Conservation (phyloP, 2,888 invertebrate genomes). For the Drosophila maculinotata region DNA sequence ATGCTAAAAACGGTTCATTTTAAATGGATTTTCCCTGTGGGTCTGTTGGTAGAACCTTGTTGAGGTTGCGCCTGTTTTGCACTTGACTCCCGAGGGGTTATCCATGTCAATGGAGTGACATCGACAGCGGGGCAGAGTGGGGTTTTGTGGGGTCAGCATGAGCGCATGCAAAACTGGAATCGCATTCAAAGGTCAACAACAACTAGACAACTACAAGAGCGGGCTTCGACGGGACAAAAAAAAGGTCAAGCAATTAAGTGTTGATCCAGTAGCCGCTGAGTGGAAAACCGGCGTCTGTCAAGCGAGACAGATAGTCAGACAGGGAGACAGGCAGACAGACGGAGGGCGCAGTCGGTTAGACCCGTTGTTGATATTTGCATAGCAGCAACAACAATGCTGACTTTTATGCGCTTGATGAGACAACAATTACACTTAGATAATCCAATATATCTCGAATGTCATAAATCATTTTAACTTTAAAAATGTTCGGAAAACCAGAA, state of each 20-base stretch:
- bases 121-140: constrained; percentile 19
- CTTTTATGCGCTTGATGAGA: constrained; percentile 46
- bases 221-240: constrained; percentile 17
- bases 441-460: no score
- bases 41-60: constrained; percentile 25
- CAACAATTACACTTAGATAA: constrained; percentile 44
- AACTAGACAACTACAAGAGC: constrained; percentile 2
- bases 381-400: neutral
- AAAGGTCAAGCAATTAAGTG: constrained; percentile 80
- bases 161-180: constrained; percentile 61
- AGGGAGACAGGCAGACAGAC: neutral
- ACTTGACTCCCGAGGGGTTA: constrained; percentile 74
- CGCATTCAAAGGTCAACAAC: constrained; percentile 70
- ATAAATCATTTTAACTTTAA: no score
- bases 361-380: constrained; percentile 58
- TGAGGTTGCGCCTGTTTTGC: constrained; percentile 51
- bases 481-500: neutral
- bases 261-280: constrained; percentile 52
- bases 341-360: constrained; percentile 4
- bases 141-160: constrained; percentile 30
- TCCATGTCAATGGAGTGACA: constrained; percentile 73
- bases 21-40: constrained; percentile 33
- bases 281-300: constrained; percentile 48
- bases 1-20: constrained; percentile 11
- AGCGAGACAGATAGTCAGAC: constrained; percentile 45